Evolutionary conservation across 2,888 invertebrate genomes (phyloP).

Genomic region (Poecilobothrus nobilitatus): DNA sequence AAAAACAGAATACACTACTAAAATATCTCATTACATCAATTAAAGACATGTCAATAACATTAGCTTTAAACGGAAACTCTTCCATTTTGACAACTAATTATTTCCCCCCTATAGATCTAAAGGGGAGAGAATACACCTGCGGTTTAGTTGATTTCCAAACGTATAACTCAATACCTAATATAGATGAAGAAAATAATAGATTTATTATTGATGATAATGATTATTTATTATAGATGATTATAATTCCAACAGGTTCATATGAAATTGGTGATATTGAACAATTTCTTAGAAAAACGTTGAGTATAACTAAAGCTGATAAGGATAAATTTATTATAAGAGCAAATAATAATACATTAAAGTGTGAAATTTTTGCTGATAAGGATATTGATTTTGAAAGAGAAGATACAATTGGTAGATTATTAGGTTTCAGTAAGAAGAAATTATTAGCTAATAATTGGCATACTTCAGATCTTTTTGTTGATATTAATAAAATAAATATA

Average conservation of each 20-base stretch:
- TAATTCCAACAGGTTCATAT: conserved; percentile 30
- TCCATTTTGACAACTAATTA: conserved; percentile 23
- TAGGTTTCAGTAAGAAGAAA: conserved; percentile 15
- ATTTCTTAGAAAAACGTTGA: conserved; percentile 15
- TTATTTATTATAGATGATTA: no score
- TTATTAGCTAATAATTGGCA: conserved; percentile 22
- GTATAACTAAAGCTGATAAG: background rate
- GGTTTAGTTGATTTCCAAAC: conserved; percentile 30
- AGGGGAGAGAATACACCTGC: conserved; percentile 26
- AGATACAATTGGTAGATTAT: conserved; percentile 18
- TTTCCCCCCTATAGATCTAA: conserved; percentile 19
- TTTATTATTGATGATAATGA: conserved; percentile 27
- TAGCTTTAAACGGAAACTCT: conserved; percentile 26
- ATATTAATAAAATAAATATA: conserved; percentile 28
- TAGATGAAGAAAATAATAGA: conserved; percentile 32
- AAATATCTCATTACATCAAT: background rate
- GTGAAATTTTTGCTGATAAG: conserved; percentile 19
- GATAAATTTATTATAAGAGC: conserved; percentile 16
- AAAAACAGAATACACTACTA: no score
- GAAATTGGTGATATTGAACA: conserved; percentile 31
- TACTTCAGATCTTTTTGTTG: conserved; percentile 29
- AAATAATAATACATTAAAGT: conserved; percentile 20
- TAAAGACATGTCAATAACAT: conserved; percentile 25
- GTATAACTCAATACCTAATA: conserved; percentile 30
- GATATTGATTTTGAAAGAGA: conserved; percentile 17